Percentiles rank a stretch among this genome's conserved stretches.
Evolutionary conservation across 2,797 vertebrate genomes (phyloP).

Genomic region (Notolepis coatsorum): DNA sequence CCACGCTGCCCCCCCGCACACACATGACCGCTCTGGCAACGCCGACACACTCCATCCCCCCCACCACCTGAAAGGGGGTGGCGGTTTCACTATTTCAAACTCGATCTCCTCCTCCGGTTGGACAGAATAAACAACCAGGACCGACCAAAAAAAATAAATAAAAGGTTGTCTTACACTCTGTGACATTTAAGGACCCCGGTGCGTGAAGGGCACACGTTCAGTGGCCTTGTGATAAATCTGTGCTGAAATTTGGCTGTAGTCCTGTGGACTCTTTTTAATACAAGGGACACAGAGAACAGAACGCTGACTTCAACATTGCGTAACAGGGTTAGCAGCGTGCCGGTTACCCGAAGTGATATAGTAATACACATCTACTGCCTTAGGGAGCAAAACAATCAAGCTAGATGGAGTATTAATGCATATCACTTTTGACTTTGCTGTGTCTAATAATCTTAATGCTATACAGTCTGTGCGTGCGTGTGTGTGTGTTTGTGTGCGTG

Average conservation of each 20-base stretch:
- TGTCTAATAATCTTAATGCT: conserved; percentile 73
- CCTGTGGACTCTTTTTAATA: neutral
- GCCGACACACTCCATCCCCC: conserved; percentile 18
- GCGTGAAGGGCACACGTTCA: neutral
- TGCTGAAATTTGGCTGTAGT: conserved; percentile 7
- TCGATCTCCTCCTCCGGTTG: neutral
- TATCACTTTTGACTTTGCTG: conserved; percentile 92
- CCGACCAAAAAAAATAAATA: too few relatives aligned
- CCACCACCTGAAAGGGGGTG: conserved; percentile 27
- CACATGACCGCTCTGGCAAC: conserved; percentile 65
- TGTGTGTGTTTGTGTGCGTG: conserved; percentile 63
- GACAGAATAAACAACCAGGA: conserved; percentile 19
- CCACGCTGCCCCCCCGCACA: conserved; percentile 68
- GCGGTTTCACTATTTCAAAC: neutral
- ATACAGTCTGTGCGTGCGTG: conserved; percentile 41
- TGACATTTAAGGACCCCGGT: neutral
- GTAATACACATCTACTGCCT: conserved; percentile 96
- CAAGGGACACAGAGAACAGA: neutral
- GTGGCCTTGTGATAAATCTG: conserved; percentile 1
- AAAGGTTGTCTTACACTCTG: neutral
- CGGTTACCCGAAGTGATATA: conserved; percentile 98
- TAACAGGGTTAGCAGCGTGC: conserved; percentile 85
- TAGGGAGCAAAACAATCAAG: conserved; percentile 82
- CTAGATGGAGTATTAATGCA: conserved; percentile 95
- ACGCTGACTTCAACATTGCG: conserved; percentile 23